Base-by-base conservation (phyloP, 2,888 invertebrate genomes). In the Taphrorychus bicolor region DNA sequence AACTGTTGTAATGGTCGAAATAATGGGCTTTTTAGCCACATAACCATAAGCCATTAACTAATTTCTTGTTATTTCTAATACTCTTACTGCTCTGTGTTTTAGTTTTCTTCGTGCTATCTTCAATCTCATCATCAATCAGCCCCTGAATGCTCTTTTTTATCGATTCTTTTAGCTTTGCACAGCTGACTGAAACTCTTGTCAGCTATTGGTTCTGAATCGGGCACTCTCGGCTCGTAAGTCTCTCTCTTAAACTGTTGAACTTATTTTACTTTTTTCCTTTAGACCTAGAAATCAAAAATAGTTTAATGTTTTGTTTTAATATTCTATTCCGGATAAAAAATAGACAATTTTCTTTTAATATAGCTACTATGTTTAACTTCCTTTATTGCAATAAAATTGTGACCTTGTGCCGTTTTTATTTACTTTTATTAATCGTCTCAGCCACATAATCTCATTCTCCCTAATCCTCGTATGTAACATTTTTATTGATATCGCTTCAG, bases 161-260 rank as follows among this genome's bases (percentile, higher is more conserved):
- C 71, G 16, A 69, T 71, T 66, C 73, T 70, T 22, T 81, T 80
- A 53, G 78, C 80, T 54, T 71, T 72, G 48, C 79, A 77, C 32
- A 79, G 62, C 51, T 72, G 72, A 41, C 71, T 73, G 40, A 80
- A 76, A 62, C 77, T 80, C 63, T 80, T 81, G 16, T 76, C 75
- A 17, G 74, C 69, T 3, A 78, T 23, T 9, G 80, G 79, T 72
- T 82, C 82, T 18, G 78, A 75, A 14, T 81, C 76, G 11, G 81
- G 81, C 23, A 77, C 70, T 71, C 59, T 74, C 41, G 70, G 74
- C 72, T 76, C 76, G 9, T 48, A 16, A 56, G 58, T 17, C 41
- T 67, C 32, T n/a, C n/a, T n/a, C n/a, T n/a, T n/a, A n/a, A n/a
- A n/a, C n/a, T n/a, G n/a, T n/a, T n/a, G n/a, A n/a, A n/a, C n/a